Percentiles rank a stretch among this genome's conserved stretches.
Conservation (phyloP, 2,888 invertebrate species). For the Cepaea hortensis region DNA sequence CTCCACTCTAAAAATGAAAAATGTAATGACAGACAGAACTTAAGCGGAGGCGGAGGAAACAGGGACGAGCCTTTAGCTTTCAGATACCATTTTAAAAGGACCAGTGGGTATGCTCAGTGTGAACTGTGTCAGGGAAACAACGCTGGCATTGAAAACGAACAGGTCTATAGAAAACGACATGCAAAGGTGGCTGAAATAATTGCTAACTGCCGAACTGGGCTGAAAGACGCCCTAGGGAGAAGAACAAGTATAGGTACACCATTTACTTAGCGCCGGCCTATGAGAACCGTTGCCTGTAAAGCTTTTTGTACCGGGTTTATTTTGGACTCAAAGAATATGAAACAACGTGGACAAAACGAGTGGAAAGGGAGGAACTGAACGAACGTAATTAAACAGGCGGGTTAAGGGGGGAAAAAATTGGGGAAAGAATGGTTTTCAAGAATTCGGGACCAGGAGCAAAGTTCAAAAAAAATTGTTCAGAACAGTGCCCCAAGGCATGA, state of each 20-base stretch:
- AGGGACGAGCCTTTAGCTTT: background rate
- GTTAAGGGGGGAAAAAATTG: too few species aligned
- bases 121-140: background rate
- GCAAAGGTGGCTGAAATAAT: slow-evolving; percentile 6
- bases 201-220: background rate
- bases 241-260: background rate
- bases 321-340: background rate
- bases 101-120: background rate
- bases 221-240: background rate
- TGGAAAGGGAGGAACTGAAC: background rate
- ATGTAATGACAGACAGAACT: background rate
- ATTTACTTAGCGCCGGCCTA: background rate
- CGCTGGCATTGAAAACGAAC: background rate
- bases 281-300: background rate
- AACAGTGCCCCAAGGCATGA: background rate
- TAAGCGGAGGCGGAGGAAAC: background rate
- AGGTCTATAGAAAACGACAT: background rate
- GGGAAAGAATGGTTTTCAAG: background rate
- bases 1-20: background rate
- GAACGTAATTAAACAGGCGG: background rate
- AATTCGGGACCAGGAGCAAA: background rate
- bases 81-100: background rate
- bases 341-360: background rate
- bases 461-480: background rate
- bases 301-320: background rate